Evolutionary conservation across 2,113 vertebrate genomes (phyloP), one percentile per base, ranked within the genome.

Genomic region (Lophura nycthemera): DNA sequence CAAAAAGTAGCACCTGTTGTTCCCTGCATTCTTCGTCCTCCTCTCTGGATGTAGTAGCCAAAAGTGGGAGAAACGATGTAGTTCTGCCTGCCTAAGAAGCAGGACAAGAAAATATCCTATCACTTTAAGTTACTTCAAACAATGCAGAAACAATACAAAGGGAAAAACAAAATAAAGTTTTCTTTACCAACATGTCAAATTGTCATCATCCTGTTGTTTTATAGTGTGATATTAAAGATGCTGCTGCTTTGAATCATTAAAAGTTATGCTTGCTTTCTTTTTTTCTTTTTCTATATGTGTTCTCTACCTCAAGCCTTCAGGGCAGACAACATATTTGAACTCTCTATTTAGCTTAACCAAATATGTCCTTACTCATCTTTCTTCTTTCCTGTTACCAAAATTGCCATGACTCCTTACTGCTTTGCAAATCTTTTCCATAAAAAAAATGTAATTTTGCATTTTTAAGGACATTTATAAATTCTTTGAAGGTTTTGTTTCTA

Each of bases 11-110:
- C 38, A 27, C 10, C 10, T 43, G 11, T 22, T 18, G 3, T n/a
- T 70, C 34, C 29, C 48, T 2, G 0, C 4, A 13, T 20, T 22
- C 8, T 32, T 25, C 63, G 17, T 19, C 12, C 10, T 48, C 64
- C 54, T 79, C 91, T 80, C 29, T 34, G 56, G 48, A 8, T 22
- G 6, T 13, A 40, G 30, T 8, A 73, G n/a, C 15, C 2, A 27
- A 65, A 7, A 2, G 6, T 20, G 7, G 5, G 3, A 11, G 10
- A 15, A 72, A 8, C 13, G 22, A 3, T 1, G 0, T n/a, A 15
- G 8, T 6, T 56, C 56, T 70, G 3, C 11, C 42, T 67, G 13
- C 10, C 40, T 11, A 75, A 59, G 13, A 38, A 27, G 4, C 11
- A 64, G 47, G 22, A 34, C n/a, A 60, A 60, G n/a, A 71, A 47